Evolutionary conservation across 2,113 vertebrate species (phyloP).

Genomic region (Halcyon malimbica): DNA sequence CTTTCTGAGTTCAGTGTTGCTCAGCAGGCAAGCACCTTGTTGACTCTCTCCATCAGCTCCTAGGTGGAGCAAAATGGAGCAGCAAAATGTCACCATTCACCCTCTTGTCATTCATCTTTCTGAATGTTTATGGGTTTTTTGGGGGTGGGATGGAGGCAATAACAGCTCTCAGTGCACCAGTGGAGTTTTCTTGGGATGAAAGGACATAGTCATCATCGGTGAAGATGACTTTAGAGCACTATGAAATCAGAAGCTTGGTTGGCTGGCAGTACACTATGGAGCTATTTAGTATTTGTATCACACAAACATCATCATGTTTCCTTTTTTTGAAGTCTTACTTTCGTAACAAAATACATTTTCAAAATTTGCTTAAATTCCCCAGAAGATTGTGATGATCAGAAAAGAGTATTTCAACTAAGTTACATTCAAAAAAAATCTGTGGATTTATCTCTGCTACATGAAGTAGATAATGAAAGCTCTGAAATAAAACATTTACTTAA

Average conservation of each 20-base stretch:
- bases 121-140: background rate
- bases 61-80: slow-evolving; percentile 22
- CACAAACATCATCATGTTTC: background rate
- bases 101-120: slow-evolving; percentile 10
- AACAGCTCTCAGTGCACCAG: background rate
- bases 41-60: slow-evolving; percentile 5
- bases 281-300: background rate
- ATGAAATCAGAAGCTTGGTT: background rate
- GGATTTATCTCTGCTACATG: background rate
- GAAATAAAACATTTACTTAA: background rate
- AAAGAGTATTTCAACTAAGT: background rate
- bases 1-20: slow-evolving; percentile 15
- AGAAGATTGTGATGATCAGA: background rate
- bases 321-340: background rate
- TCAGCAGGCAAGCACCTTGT: slow-evolving; percentile 42
- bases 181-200: background rate
- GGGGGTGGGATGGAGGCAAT: background rate
- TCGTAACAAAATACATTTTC: background rate
- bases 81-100: slow-evolving; percentile 18
- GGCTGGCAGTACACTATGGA: background rate
- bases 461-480: background rate
- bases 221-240: background rate
- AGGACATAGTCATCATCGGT: background rate
- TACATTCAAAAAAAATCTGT: background rate
- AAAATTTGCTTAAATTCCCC: background rate